These are phyloP conservation scores for Rhodinocichla rosea DNA, from an alignment of 2,113 vertebrate genomes.

Conservation along the genomic window DNA sequence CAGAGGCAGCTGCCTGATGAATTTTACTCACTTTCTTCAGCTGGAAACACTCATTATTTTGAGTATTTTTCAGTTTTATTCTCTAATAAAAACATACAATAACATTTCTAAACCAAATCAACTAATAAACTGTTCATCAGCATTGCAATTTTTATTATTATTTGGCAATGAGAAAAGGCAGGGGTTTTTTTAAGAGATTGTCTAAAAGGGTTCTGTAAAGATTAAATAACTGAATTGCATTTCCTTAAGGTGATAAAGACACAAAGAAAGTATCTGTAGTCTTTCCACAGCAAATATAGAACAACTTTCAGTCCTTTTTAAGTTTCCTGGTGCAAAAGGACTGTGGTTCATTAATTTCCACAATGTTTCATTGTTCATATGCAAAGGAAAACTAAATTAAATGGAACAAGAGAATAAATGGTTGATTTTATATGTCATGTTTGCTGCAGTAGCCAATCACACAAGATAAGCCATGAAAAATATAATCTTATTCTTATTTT, in stretches of 20 bases:
- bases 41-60: not conserved
- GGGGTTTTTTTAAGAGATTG: not conserved
- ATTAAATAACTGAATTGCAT: slow-evolving; percentile 28
- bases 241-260: not conserved
- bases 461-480: not conserved
- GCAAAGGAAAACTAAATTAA: slow-evolving; percentile 19
- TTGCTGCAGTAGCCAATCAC: not conserved
- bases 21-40: not conserved
- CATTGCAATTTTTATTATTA: not conserved
- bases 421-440: not conserved
- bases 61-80: not conserved
- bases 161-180: not conserved
- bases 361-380: not conserved
- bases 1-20: not conserved
- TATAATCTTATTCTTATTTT: not conserved
- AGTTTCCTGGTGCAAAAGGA: not conserved
- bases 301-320: not conserved
- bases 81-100: slow-evolving; percentile 27
- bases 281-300: not conserved
- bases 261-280: not conserved
- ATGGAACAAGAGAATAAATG: not conserved
- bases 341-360: not conserved
- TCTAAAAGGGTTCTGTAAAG: not conserved
- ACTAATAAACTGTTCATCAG: not conserved
- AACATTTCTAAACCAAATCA: slow-evolving; percentile 2